Percentiles rank a stretch among this genome's conserved stretches.
These are phyloP conservation scores for Sycophaga agraensis DNA, from an alignment of 1,140 invertebrate genomes.

Conservation along the genomic window DNA sequence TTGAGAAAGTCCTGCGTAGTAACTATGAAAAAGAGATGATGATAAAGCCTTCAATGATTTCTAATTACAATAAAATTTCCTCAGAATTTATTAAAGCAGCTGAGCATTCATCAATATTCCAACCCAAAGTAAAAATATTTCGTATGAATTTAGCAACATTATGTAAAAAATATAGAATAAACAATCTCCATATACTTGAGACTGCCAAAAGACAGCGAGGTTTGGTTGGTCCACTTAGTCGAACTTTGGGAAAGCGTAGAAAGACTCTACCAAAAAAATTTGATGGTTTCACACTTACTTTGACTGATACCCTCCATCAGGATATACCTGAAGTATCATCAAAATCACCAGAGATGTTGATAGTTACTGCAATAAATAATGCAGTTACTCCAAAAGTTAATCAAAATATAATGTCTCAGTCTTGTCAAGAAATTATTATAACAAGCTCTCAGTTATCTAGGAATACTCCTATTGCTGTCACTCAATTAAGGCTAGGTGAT, in stretches of 20 bases:
- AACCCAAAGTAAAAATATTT: constrained; percentile 45
- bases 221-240: constrained; percentile 14
- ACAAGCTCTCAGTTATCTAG: too few species aligned
- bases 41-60: background rate
- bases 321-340: too few species aligned
- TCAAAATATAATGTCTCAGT: too few species aligned
- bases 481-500: too few species aligned
- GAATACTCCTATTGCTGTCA: too few species aligned
- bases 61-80: constrained; percentile 34
- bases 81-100: constrained; percentile 40
- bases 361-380: too few species aligned
- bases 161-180: constrained; percentile 11
- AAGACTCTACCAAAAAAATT: constrained; percentile 15
- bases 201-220: constrained; percentile 1
- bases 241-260: constrained; percentile 14
- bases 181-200: constrained; percentile 13
- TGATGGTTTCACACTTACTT: background rate
- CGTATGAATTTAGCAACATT: constrained; percentile 37
- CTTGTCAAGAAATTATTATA: too few species aligned
- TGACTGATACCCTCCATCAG: too few species aligned
- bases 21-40: constrained; percentile 41
- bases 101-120: constrained; percentile 42
- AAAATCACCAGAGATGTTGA: too few species aligned
- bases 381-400: too few species aligned
- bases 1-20: constrained; percentile 48